Evolutionary conservation across 2,797 vertebrate species (phyloP), one percentile per base, ranked within the genome.

Genomic region (Chelon labrosus): DNA sequence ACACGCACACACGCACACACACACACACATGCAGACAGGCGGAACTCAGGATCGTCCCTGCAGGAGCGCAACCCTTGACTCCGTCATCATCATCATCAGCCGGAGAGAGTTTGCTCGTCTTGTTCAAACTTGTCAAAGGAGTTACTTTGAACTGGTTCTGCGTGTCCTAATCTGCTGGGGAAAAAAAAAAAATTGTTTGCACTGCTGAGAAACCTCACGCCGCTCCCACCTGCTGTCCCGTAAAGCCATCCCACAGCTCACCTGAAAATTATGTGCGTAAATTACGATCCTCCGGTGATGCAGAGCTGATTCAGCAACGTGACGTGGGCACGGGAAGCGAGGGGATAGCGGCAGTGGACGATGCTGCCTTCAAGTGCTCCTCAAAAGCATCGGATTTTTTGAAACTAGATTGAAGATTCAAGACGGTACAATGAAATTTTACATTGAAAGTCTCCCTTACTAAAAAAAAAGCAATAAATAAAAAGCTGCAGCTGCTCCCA

Each of bases 211-310:
- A 53, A 65, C 62, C 2, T 2, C 19, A 1, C 22, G 2, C 47
- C 14, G 5, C 47, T 59, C 66, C 49, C 38, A 11, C 13, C 55
- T 20, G 54, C 7, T 9, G 0, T 14, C 25, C 3, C 7, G 9
- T 13, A 0, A 25, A 19, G 46, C 61, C 20, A 46, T 13, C 50
- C 55, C 58, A 22, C 50, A 0, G 35, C 78, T 86, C 87, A 88
- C 83, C 88, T 88, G 87, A n/a, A 82, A 80, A 50, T 0, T 1
- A 81, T 73, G 85, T 9, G 65, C 3, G 37, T 10, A 63, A 76
- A 83, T 86, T 82, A 39, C 58, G 62, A 46, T 25, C 56, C 47
- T 66, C 3, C 5, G 42, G 31, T 63, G 79, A 83, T 8, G 65
- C 57, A 3, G 37, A 3, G 11, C 71, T 83, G 84, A 82, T 11